A percentile compares a stretch with the other conserved stretches of the same genome.
Evolutionary conservation across 2,888 invertebrate genomes (phyloP).

Genomic region (Eugnorisma glareosa): DNA sequence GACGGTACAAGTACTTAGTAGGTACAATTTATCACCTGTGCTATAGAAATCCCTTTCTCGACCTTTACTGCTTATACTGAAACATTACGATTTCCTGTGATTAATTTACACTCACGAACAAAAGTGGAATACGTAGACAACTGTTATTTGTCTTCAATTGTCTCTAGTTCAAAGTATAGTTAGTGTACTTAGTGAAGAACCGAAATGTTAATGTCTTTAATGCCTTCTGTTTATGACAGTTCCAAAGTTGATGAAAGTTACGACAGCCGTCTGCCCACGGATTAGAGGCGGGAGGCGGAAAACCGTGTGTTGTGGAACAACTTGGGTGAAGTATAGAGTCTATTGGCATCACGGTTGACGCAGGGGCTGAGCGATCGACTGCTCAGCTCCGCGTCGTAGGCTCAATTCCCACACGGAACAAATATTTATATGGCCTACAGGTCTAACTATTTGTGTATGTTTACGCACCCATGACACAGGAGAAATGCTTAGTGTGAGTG

Average conservation of each 20-base stretch:
- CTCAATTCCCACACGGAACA: too few species aligned
- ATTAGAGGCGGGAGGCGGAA: background rate
- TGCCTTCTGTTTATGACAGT: slow-evolving; percentile 28
- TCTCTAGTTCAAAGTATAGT: slow-evolving; percentile 9
- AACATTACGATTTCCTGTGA: slow-evolving; percentile 11
- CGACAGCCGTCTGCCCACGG: background rate
- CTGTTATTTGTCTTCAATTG: slow-evolving; percentile 39
- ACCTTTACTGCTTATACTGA: slow-evolving; percentile 17
- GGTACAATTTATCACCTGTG: slow-evolving; percentile 17
- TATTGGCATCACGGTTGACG: too few species aligned
- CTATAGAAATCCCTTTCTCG: background rate
- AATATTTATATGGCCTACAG: too few species aligned
- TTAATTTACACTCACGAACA: slow-evolving; percentile 4
- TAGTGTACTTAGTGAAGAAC: slow-evolving; percentile 11
- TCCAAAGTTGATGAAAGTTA: slow-evolving; percentile 17
- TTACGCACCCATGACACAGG: too few species aligned
- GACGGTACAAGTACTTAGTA: background rate
- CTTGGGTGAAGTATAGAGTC: background rate
- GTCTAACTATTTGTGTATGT: too few species aligned
- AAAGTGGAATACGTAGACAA: slow-evolving; percentile 3
- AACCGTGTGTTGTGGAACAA: background rate
- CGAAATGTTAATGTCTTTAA: slow-evolving; percentile 5
- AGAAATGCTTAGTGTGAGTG: too few species aligned
- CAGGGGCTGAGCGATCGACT: too few species aligned
- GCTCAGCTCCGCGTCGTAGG: too few species aligned